These are phyloP conservation scores for Parasteatoda tepidariorum DNA, from an alignment of 1,140 invertebrate genomes.

Conservation along the genomic window DNA sequence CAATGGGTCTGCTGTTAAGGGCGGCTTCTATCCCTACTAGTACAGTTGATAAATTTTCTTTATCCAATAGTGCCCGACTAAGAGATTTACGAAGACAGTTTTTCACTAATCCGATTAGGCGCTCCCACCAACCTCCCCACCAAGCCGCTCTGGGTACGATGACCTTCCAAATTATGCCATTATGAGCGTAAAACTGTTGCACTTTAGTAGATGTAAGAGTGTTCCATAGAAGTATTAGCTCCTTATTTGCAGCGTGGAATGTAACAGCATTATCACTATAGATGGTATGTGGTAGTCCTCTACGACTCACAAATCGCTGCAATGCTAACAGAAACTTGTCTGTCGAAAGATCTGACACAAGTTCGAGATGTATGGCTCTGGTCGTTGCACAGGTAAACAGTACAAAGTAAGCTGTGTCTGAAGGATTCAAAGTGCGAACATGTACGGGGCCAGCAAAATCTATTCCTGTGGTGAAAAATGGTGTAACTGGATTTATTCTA, in stretches of 20 bases:
- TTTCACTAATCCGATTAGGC: background rate
- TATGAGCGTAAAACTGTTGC: conserved; percentile 1
- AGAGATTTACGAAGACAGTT: conserved; percentile 13
- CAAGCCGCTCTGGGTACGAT: background rate
- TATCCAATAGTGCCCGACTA: background rate
- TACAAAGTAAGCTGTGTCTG: no score
- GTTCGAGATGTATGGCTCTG: no score
- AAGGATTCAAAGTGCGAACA: background rate
- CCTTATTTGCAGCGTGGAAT: background rate
- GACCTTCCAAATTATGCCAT: no score
- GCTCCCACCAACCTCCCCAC: conserved; percentile 16
- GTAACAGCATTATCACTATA: background rate
- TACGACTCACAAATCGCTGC: background rate
- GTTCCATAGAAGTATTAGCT: background rate
- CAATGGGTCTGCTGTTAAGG: conserved; percentile 1
- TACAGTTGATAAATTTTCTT: background rate
- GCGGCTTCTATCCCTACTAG: background rate
- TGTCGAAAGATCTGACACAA: conserved; percentile 5
- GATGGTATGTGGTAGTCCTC: conserved; percentile 1
- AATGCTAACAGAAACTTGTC: background rate
- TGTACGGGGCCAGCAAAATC: background rate
- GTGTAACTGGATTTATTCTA: background rate
- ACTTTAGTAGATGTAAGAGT: background rate
- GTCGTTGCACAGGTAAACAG: no score
- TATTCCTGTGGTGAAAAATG: background rate